A percentile compares a stretch with the other conserved stretches of the same genome.
Evolutionary conservation across 53 echinoderm and acorn worm species (phyloP).

Genomic region (Paracentrotus lividus): DNA sequence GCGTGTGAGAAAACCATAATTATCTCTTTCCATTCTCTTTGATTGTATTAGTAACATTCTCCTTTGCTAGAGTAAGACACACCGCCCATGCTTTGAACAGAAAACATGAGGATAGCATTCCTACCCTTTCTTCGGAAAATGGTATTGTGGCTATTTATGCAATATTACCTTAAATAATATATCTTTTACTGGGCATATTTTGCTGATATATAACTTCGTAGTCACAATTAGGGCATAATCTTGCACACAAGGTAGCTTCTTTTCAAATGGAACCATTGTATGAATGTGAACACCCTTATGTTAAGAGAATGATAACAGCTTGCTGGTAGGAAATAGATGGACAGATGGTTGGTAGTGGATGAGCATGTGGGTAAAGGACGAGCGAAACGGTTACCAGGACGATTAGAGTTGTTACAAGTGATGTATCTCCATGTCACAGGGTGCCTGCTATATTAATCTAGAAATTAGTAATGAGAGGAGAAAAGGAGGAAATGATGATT

Average conservation of each 20-base stretch:
- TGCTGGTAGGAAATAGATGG: conserved; percentile 19
- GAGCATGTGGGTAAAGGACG: background rate
- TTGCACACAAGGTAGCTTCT: background rate
- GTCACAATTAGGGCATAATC: background rate
- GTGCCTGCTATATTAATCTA: conserved; percentile 38
- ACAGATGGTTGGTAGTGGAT: conserved; percentile 36
- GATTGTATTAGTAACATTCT: background rate
- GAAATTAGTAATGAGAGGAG: background rate
- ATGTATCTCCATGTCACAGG: conserved; percentile 7
- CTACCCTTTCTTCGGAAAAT: background rate
- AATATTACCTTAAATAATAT: background rate
- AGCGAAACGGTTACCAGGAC: conserved; percentile 23
- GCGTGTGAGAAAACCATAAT: background rate
- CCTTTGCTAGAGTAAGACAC: background rate
- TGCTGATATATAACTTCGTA: background rate
- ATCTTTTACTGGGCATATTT: background rate
- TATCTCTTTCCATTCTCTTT: background rate
- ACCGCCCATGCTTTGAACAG: background rate
- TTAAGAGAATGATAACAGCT: conserved; percentile 56
- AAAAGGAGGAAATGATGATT: background rate
- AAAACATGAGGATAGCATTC: background rate
- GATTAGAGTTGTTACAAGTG: conserved; percentile 39
- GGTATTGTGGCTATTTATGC: background rate
- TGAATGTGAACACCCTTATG: background rate
- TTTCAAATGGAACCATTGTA: background rate